Base-by-base conservation (phyloP, 2,113 vertebrate genomes). In the Desmodus rotundus region DNA sequence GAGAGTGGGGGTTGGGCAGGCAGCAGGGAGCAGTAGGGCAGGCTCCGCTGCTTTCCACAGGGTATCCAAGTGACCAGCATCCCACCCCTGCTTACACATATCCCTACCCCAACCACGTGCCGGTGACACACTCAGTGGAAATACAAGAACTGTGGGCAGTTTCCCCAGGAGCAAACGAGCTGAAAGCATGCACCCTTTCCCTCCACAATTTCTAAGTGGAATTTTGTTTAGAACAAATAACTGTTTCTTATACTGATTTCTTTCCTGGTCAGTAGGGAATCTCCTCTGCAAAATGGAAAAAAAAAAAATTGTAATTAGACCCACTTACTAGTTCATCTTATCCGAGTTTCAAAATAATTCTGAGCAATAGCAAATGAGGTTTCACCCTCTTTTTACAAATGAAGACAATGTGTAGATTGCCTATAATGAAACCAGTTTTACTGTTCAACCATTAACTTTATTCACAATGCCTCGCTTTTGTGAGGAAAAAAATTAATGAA, bases 201-300 rank as follows among this genome's bases (percentile, higher is more conserved):
- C 81, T 70, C 17, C 54, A 74, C 41, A 38, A n/a, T 31, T 83
- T 36, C 15, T 85, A 43, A 31, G 2, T n/a, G n/a, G n/a, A n/a
- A n/a, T n/a, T n/a, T n/a, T n/a, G n/a, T 68, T 78, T 80, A 82
- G 38, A 95, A 54, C 52, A 52, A 95, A 45, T 65, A 38, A 38
- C 58, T 81, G 45, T 63, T 33, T 17, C n/a, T 22, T 70, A 2
- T n/a, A 54, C 24, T 76, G 77, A 90, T 76, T 91, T 83, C 61
- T 77, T 92, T 52, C 14, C 73, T 67, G 19, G 5, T 67, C 52
- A 70, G 31, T 24, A 38, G 5, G 92, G 58, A 56, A 19, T 43
- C 65, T 93, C 54, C 19, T 58, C 56, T n/a, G 3, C 38, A 93
- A 91, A 93, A 85, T 38, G 10, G 58, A 36, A 93, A 88, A 89